Base-by-base conservation (phyloP, 2,888 invertebrate genomes). In the Orthosia gracilis region DNA sequence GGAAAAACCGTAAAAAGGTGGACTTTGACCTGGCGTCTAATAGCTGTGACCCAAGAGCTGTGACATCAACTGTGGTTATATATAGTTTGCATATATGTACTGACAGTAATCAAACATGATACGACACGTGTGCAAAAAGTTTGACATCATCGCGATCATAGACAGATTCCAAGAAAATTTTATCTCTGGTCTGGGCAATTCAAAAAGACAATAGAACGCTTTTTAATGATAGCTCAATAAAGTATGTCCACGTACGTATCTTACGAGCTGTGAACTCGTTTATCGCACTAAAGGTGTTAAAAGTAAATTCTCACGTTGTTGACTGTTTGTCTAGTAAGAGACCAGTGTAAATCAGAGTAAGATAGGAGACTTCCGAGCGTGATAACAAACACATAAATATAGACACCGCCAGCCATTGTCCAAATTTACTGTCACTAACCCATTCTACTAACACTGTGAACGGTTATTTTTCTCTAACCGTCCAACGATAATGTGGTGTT, bases 341-440 rank as follows among this genome's bases (percentile, higher is more conserved):
- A 87, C 87, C 86, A 88, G 89, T 91, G 93, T 94, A 94, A 94
- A 94, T 94, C 94, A 94, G 92, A 88, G 90, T 90, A 90, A 92
- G 94, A 94, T 93, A 92, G 91, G 91, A 89, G 90, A 92, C 92
- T 92, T 92, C 93, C 90, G 90, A 92, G 91, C 87, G 91, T 94
- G 94, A 94, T 94, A 95, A 94, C 94, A 94, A 94, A 94, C 94
- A 93, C 94, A 95, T 95, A 94, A 95, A 95, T 94, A 94, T 88
- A 90, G 90, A 89, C 91, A 92, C 91, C 89, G 93, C 87, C 90
- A 89, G 91, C 94, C 92, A 94, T 93, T 94, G 93, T 92, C 91
- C 90, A 89, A 94, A 95, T 94, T 94, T 94, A 94, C 91, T 89
- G 92, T 88, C 91, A 90, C 90, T 89, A 89, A 91, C 89, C 90